Percentiles rank a stretch among this genome's conserved stretches.
These are phyloP conservation scores for Drosophila kurseongensis DNA, from an alignment of 1,140 invertebrate genomes.

Conservation along the genomic window DNA sequence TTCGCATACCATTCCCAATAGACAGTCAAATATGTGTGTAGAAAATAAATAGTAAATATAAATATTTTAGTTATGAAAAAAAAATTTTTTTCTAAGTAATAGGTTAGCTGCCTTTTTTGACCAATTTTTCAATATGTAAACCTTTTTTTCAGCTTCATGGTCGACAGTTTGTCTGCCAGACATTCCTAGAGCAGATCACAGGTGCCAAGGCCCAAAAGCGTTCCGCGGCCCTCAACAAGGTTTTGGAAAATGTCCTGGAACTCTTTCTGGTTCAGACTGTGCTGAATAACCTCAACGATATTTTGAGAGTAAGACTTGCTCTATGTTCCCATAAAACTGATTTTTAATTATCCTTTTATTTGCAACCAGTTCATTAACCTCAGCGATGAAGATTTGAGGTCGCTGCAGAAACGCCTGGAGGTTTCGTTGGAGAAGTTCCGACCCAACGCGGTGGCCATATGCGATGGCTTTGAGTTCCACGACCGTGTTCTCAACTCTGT, in stretches of 20 bases:
- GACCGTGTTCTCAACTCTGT: constrained; percentile 93
- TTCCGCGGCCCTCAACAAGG: constrained; percentile 85
- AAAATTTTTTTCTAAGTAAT: too few species aligned
- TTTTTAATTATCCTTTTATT: not conserved
- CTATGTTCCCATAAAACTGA: too few species aligned
- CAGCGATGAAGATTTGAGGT: constrained; percentile 87
- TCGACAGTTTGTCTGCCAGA: constrained; percentile 89
- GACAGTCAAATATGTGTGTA: too few species aligned
- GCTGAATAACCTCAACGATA: constrained; percentile 89
- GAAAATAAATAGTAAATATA: not conserved
- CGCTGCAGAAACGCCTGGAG: constrained; percentile 89
- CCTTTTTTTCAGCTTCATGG: constrained; percentile 87
- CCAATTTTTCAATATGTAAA: too few species aligned
- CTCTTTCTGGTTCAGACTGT: constrained; percentile 92
- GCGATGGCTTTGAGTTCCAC: constrained; percentile 95
- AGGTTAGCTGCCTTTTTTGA: not conserved
- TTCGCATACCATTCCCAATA: too few species aligned
- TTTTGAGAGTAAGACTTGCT: constrained; percentile 88
- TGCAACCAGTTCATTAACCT: constrained; percentile 88
- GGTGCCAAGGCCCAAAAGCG: constrained; percentile 68
- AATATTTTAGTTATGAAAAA: not conserved
- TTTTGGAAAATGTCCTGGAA: constrained; percentile 90
- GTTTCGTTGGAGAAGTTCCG: constrained; percentile 89
- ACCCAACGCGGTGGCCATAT: constrained; percentile 94
- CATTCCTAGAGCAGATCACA: constrained; percentile 86